phyloP scores from a whole-genome alignment of 2,113 vertebrate genomes.

The Morone chrysops region DNA sequence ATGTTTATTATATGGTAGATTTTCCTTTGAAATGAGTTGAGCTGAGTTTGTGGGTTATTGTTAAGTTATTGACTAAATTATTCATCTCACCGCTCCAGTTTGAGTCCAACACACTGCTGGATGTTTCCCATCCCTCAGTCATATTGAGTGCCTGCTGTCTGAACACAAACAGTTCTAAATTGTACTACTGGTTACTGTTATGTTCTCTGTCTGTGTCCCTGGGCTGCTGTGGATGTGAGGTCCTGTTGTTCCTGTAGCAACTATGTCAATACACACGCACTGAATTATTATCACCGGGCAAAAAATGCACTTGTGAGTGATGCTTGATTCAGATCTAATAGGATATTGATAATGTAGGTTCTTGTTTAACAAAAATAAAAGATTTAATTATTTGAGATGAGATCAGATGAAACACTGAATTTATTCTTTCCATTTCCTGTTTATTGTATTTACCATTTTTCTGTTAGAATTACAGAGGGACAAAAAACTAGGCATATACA shows the following conservation, averaged over 20 bases:
- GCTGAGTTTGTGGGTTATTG: background rate
- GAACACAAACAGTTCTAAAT: background rate
- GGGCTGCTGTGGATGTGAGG: background rate
- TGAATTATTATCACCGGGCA: background rate
- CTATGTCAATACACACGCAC: background rate
- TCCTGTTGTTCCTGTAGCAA: background rate
- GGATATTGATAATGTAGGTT: background rate
- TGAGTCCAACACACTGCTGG: background rate
- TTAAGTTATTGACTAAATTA: constrained; percentile 36
- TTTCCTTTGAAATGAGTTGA: background rate
- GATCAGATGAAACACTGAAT: background rate
- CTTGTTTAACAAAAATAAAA: background rate
- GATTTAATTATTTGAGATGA: background rate
- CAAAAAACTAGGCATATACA: background rate
- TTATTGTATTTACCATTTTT: background rate
- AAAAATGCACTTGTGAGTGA: background rate
- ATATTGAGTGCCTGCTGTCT: constrained; percentile 4
- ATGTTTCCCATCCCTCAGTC: background rate
- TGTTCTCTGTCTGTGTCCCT: background rate
- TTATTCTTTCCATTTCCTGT: background rate
- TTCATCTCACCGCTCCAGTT: constrained; percentile 35
- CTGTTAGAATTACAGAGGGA: background rate
- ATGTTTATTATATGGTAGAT: no score
- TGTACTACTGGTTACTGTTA: background rate
- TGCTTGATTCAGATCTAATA: background rate